Base-by-base conservation (phyloP, 2,888 invertebrate genomes). In the Parasteatoda lunata region DNA sequence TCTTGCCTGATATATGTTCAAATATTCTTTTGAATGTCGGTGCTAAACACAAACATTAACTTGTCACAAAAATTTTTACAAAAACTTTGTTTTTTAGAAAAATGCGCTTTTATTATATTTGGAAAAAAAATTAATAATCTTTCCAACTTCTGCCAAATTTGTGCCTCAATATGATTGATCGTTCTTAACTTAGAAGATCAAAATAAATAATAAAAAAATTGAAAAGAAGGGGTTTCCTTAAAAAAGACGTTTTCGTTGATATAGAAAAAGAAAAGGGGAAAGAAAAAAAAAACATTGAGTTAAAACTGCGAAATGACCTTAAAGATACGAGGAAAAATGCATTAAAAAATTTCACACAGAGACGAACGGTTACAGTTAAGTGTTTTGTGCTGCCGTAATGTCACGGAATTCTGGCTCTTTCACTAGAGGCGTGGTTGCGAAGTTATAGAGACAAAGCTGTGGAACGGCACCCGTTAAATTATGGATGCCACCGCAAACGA, bases 331-430 rank as follows among this genome's bases (percentile, higher is more conserved):
- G 30, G 45, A 54, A 71, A 81, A 72, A 81, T 73, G 75, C 81
- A 81, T 81, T 81, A 65, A 81, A 75, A 81, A 81, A 81, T 7
- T 59, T n/a, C 73, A 48, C 15, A 45, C 30, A 15, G n/a, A 73
- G 81, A 75, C 81, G 54, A 48, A 64, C 80, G 52, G 75, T 72
- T 66, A 72, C 80, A 81, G 75, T 47, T 81, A 81, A 81, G 81
- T 81, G 81, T 81, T 81, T 81, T 81, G 66, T 54, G 75, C 75
- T 75, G 81, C 54, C 84, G 73, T 84, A 84, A 84, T 78, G 73
- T 78, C 78, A 84, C 84, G 78, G 69, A 84, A 77, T 78, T 13
- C 54, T 11, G 78, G 54, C 64, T 65, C 65, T 79, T 79, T 65
- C 59, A 4, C 11, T 59, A 59, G 68, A 68, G 84, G 84, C 78